phyloP scores from a whole-genome alignment of 2,888 invertebrate genomes.

The Mamestra brassicae region DNA sequence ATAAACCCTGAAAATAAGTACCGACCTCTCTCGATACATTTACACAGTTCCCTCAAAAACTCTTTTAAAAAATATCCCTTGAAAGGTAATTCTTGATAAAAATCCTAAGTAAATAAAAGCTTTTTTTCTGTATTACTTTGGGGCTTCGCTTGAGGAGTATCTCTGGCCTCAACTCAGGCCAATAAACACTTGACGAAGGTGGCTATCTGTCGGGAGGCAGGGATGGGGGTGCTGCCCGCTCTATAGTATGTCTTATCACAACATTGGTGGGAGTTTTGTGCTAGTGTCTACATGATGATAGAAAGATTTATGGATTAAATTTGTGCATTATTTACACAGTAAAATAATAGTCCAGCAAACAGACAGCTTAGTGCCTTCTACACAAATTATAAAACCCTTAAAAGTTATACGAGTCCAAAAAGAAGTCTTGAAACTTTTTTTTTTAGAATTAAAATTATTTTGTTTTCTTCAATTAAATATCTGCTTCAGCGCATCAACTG shows the following conservation, averaged over 20 bases:
- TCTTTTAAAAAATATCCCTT: neutral
- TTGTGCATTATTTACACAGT: too few species aligned
- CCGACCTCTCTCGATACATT: neutral
- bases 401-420: too few species aligned
- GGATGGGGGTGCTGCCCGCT: slow-evolving; percentile 8
- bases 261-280: slow-evolving; percentile 20
- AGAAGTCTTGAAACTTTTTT: too few species aligned
- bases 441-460: too few species aligned
- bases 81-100: slow-evolving; percentile 27
- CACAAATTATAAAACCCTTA: too few species aligned
- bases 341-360: too few species aligned
- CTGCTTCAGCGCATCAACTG: neutral
- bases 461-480: neutral
- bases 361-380: too few species aligned
- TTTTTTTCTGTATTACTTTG: slow-evolving; percentile 38
- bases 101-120: slow-evolving; percentile 52
- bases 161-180: slow-evolving; percentile 62
- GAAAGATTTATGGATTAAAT: neutral
- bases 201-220: slow-evolving; percentile 62
- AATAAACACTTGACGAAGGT: slow-evolving; percentile 79
- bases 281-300: neutral
- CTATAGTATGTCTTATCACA: slow-evolving; percentile 55
- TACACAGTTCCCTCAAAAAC: neutral
- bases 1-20: slow-evolving; percentile 3
- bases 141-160: slow-evolving; percentile 45